phyloP scores from a whole-genome alignment of 1,140 invertebrate species.

The Philopotamus ludificatus region DNA sequence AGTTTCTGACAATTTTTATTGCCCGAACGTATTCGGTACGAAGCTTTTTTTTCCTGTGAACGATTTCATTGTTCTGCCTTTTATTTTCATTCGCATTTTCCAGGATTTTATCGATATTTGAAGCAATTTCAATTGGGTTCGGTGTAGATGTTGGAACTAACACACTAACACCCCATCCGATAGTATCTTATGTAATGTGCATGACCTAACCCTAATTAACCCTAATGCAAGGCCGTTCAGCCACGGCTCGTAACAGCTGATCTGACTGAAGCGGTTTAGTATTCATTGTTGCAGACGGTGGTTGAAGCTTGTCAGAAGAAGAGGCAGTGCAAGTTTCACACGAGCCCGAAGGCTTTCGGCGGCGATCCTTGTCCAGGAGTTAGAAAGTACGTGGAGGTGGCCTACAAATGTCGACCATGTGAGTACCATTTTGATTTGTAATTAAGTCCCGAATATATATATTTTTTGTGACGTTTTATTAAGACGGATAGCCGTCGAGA shows the following conservation, averaged over 20 bases:
- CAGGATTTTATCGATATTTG: too few relatives aligned
- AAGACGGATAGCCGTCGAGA: too few relatives aligned
- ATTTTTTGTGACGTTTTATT: too few relatives aligned
- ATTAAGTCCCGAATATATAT: too few relatives aligned
- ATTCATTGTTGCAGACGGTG: conserved; percentile 88
- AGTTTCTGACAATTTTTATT: background rate
- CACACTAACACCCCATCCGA: too few relatives aligned
- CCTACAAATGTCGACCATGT: conserved; percentile 94
- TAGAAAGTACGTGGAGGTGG: conserved; percentile 86
- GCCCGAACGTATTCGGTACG: background rate
- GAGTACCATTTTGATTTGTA: too few relatives aligned
- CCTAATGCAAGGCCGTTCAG: background rate
- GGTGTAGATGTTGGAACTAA: too few relatives aligned
- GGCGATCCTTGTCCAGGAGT: conserved; percentile 84
- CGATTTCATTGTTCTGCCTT: too few relatives aligned
- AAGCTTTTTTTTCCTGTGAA: background rate
- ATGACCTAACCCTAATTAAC: conserved; percentile 6
- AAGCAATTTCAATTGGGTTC: too few relatives aligned
- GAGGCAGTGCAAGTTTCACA: conserved; percentile 81
- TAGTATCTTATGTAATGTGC: too few relatives aligned
- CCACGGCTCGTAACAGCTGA: conserved; percentile 39
- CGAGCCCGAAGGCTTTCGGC: conserved; percentile 75
- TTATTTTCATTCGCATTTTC: too few relatives aligned
- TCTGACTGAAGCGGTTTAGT: conserved; percentile 66
- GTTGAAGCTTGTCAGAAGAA: conserved; percentile 91